Conservation (phyloP, 1,140 invertebrate genomes). For the Cydia splendana region DNA sequence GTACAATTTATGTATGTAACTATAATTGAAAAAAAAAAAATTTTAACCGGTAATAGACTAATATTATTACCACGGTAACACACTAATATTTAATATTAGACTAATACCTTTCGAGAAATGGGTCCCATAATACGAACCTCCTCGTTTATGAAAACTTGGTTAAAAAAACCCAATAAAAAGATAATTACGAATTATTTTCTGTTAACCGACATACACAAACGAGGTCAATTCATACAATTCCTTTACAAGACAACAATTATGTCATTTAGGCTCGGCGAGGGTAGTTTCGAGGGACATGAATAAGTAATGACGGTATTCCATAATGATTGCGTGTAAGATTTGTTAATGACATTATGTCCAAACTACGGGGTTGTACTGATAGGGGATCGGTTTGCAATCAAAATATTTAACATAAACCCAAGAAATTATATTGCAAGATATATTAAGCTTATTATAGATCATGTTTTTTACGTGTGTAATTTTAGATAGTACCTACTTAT, state of each 20-base stretch:
- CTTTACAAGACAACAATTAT: slow-evolving; percentile 14
- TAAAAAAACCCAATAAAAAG: neutral
- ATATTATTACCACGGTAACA: too few relatives aligned
- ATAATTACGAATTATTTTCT: neutral
- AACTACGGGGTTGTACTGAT: slow-evolving; percentile 1
- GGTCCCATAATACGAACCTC: neutral
- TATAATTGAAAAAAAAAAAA: too few relatives aligned
- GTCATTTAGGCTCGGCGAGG: neutral
- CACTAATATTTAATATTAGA: too few relatives aligned
- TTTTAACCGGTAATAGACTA: too few relatives aligned
- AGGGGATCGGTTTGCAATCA: neutral
- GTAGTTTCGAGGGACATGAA: slow-evolving; percentile 29
- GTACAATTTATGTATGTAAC: too few relatives aligned
- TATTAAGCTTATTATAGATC: too few relatives aligned
- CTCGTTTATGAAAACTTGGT: neutral
- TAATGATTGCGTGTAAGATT: slow-evolving; percentile 37
- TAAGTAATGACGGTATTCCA: slow-evolving; percentile 34
- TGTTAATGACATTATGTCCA: slow-evolving; percentile 38
- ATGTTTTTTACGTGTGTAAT: too few relatives aligned
- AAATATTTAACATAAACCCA: neutral
- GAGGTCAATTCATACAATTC: slow-evolving; percentile 13
- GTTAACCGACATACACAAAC: neutral
- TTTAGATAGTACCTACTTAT: too few relatives aligned
- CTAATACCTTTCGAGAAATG: too few relatives aligned
- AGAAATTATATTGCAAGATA: too few relatives aligned